Evolutionary conservation across 2,797 vertebrate species (phyloP).

Genomic region (Argyrosomus regius): DNA sequence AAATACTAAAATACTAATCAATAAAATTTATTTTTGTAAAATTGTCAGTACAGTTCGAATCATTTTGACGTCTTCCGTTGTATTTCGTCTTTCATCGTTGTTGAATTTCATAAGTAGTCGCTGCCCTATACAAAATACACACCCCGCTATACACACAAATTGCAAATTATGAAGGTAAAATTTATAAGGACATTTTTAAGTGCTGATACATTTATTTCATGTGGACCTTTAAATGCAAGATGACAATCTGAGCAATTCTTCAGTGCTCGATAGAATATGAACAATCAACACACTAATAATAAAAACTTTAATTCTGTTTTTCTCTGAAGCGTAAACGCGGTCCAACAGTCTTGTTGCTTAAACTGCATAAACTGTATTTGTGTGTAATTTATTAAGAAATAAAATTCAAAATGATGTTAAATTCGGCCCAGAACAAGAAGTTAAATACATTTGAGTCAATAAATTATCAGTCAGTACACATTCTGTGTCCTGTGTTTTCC

Average conservation of each 20-base stretch:
- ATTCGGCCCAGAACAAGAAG: neutral
- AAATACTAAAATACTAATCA: neutral
- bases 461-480: neutral
- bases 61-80: accelerated
- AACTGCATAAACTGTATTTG: neutral
- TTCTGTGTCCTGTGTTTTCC: slow-evolving; percentile 4
- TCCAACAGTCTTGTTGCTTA: neutral
- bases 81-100: neutral
- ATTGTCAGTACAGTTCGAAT: neutral
- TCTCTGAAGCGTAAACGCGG: neutral
- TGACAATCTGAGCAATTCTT: neutral
- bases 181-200: neutral
- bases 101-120: neutral
- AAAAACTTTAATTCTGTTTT: neutral
- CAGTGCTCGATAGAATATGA: neutral
- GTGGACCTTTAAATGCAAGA: neutral
- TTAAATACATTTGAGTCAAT: neutral
- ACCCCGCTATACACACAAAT: neutral
- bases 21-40: neutral
- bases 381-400: neutral
- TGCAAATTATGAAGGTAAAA: neutral
- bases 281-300: neutral
- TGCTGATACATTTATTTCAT: neutral
- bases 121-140: neutral
- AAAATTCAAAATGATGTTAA: neutral